These are phyloP conservation scores for Cordilura impudica DNA, from an alignment of 2,888 invertebrate genomes.

Conservation along the genomic window DNA sequence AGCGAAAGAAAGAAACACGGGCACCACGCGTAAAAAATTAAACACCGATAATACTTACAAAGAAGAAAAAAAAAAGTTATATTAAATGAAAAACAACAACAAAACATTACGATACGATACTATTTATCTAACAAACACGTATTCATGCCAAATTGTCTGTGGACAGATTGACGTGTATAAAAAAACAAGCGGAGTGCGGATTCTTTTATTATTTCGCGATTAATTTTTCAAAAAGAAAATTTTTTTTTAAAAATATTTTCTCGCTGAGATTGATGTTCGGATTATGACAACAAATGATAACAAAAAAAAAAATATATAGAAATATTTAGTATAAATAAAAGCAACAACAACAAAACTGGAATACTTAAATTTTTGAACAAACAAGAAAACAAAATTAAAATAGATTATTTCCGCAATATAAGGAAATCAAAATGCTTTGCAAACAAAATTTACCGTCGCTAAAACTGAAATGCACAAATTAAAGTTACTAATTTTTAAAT, in stretches of 20 bases:
- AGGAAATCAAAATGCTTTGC: not conserved
- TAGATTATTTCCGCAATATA: not conserved
- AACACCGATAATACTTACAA: constrained; percentile 14
- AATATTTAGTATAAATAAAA: not conserved
- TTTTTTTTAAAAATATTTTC: too few species aligned
- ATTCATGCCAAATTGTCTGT: constrained; percentile 67
- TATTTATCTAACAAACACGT: constrained; percentile 22
- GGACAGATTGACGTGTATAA: constrained; percentile 43
- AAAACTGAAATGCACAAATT: constrained; percentile 16
- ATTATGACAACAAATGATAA: not conserved
- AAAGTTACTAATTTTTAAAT: not conserved
- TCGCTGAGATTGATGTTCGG: not conserved
- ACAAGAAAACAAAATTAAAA: not conserved
- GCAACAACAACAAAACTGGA: not conserved
- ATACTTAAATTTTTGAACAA: not conserved
- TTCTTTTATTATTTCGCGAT: not conserved
- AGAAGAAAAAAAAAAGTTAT: constrained; percentile 54
- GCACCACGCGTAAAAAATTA: constrained; percentile 52
- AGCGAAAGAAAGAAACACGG: constrained; percentile 72
- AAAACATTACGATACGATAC: constrained; percentile 64
- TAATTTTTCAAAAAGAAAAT: not conserved
- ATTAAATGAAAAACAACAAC: constrained; percentile 27
- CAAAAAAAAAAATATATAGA: not conserved
- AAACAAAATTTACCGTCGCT: constrained; percentile 47
- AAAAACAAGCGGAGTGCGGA: not conserved